Base-by-base conservation (phyloP, 2,113 vertebrate genomes). In the Lynx canadensis region DNA sequence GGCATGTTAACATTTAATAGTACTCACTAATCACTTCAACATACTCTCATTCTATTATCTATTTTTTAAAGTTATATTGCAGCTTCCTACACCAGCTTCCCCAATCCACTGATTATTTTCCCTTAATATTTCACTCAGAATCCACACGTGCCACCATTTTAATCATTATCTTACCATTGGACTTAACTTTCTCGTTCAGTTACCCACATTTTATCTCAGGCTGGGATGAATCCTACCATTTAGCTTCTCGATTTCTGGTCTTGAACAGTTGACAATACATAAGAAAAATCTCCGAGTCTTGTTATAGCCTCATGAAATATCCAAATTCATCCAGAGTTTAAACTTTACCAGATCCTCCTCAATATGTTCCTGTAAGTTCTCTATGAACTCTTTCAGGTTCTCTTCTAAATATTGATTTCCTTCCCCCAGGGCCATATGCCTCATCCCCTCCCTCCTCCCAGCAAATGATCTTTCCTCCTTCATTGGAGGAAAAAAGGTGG, bases 341-440 rank as follows among this genome's bases (percentile, higher is more conserved):
- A 84, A 38, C 23, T 95, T 57, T 90, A 41, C 23, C 45, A 68
- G 55, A 57, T 89, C 11, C 27, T 81, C 13, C 31, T 87, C 63
- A 90, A 29, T 71, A 66, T 68, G 52, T 80, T 23, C 10, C 16
- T 78, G 38, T 89, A 74, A 80, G 10, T 45, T 91, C 9, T 81
- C 55, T 66, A 83, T 31, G 31, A 94, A 69, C 23, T 76, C 38
- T 16, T 66, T 86, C 74, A 94, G 38, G 18, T 73, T 45, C 12
- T 60, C 38, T 86, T 90, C 73, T 74, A 79, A 84, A 82, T 89
- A 79, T 36, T 96, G 82, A 41, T 81, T 78, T 94, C 21, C 52
- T 78, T 76, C 36, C 52, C 81, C 31, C 48, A 50, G 31, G 48
- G 29, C 14, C 60, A 50, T 89, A 60, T 76, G 50, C 11, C 18